Evolutionary conservation across 2,797 vertebrate species (phyloP).

Genomic region (Liparis tanakae): DNA sequence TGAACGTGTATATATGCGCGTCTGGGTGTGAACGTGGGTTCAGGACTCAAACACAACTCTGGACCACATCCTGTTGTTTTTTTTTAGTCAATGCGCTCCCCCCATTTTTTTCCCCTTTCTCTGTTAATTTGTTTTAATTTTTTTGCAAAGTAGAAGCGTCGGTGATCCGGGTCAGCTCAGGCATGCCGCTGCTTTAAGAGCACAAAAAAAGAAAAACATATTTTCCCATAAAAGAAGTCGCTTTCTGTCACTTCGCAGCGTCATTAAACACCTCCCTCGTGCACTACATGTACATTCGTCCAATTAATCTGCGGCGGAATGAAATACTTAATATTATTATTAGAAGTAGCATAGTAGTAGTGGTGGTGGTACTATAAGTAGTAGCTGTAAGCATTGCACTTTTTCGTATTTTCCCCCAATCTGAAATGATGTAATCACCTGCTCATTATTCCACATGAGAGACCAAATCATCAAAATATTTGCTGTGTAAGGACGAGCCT

Average conservation of each 20-base stretch:
- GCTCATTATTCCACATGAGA: slow-evolving; percentile 47
- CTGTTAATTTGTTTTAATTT: background rate
- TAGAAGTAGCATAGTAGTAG: background rate
- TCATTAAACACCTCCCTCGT: slow-evolving; percentile 31
- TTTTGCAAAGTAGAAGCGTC: slow-evolving; percentile 52
- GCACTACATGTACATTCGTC: background rate
- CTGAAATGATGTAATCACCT: slow-evolving; percentile 2
- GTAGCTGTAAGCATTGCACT: no score
- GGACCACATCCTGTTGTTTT: slow-evolving; percentile 85
- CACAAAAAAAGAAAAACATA: background rate
- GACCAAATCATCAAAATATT: slow-evolving; percentile 60
- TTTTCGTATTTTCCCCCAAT: no score
- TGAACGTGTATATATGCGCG: slow-evolving; percentile 42
- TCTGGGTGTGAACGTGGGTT: slow-evolving; percentile 71
- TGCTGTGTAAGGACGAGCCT: slow-evolving; percentile 76
- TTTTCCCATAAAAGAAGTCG: background rate
- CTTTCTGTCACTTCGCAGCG: slow-evolving; percentile 40
- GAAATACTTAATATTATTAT: background rate
- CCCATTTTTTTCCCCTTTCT: slow-evolving; percentile 2
- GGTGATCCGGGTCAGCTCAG: slow-evolving; percentile 40
- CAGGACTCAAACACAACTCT: slow-evolving; percentile 69
- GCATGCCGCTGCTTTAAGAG: background rate
- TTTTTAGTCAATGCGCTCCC: slow-evolving; percentile 65
- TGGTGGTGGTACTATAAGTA: background rate
- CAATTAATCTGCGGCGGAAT: background rate